Percentiles rank a stretch among this genome's conserved stretches.
phyloP scores from a whole-genome alignment of 2,113 vertebrate species.

The Xenotilapia flavipinnis region DNA sequence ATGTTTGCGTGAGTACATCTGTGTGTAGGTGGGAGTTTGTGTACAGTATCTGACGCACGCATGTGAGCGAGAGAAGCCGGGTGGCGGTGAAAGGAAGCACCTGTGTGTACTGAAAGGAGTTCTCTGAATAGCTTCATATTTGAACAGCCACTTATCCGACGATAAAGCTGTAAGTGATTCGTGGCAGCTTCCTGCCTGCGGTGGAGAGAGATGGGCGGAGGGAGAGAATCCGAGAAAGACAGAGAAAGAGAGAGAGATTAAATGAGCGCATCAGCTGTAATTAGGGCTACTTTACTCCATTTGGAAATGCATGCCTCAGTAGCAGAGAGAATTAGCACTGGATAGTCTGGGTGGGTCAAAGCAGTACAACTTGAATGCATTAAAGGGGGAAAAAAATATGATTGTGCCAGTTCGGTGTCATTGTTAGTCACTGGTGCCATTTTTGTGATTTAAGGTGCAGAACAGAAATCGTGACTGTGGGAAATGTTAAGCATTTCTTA shows the following conservation, averaged over 20 bases:
- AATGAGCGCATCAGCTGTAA: constrained; percentile 51
- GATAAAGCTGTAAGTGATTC: constrained; percentile 54
- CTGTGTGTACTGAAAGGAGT: constrained; percentile 51
- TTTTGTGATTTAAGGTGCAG: background rate
- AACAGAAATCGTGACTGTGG: background rate
- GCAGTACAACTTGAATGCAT: background rate
- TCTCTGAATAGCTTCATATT: constrained; percentile 57
- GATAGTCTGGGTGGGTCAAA: background rate
- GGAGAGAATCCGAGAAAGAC: background rate
- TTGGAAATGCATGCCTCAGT: constrained; percentile 18
- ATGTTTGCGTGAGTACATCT: background rate
- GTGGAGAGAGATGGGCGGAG: background rate
- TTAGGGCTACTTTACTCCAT: constrained; percentile 32
- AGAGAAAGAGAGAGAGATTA: constrained; percentile 12
- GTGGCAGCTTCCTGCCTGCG: constrained; percentile 53
- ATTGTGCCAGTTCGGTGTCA: background rate
- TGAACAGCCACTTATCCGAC: constrained; percentile 50
- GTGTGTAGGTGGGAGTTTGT: background rate
- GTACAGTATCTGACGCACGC: background rate
- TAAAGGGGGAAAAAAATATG: background rate
- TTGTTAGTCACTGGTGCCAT: background rate
- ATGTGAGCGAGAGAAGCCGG: background rate
- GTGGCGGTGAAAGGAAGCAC: constrained; percentile 51
- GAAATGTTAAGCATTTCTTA: background rate
- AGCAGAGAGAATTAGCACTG: background rate